Percentiles rank a stretch among this genome's conserved stretches.
These are phyloP conservation scores for Dromococcyx pavoninus DNA, from an alignment of 2,797 vertebrate species.

Conservation along the genomic window DNA sequence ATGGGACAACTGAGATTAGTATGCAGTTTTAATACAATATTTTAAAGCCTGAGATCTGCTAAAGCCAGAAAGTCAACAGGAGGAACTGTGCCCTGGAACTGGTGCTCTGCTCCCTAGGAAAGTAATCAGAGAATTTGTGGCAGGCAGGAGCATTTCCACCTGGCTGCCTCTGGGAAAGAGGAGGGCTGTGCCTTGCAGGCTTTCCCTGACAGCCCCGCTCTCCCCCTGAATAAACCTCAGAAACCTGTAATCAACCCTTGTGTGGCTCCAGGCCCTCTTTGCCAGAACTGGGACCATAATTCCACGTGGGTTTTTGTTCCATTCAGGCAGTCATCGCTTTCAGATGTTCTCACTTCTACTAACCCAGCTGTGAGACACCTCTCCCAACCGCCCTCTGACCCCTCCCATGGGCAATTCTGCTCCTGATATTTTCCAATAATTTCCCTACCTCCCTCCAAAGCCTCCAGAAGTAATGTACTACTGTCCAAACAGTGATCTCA, in stretches of 20 bases:
- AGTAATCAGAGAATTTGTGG: accelerated
- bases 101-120: background rate
- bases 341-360: background rate
- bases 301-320: background rate
- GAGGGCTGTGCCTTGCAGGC: background rate
- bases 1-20: background rate
- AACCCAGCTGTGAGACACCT: background rate
- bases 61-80: slow-evolving; percentile 49
- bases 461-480: background rate
- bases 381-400: background rate
- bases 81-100: background rate
- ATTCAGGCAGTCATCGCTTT: background rate
- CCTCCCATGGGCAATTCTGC: background rate
- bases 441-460: background rate
- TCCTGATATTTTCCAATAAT: background rate
- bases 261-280: background rate
- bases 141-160: background rate
- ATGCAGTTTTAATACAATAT: background rate
- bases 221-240: background rate
- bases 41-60: slow-evolving; percentile 15
- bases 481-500: background rate
- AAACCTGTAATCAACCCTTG: background rate
- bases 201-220: background rate
- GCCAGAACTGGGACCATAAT: background rate
- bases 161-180: background rate